These are phyloP conservation scores for Nymphicus hollandicus DNA, from an alignment of 2,113 vertebrate genomes.

Conservation along the genomic window DNA sequence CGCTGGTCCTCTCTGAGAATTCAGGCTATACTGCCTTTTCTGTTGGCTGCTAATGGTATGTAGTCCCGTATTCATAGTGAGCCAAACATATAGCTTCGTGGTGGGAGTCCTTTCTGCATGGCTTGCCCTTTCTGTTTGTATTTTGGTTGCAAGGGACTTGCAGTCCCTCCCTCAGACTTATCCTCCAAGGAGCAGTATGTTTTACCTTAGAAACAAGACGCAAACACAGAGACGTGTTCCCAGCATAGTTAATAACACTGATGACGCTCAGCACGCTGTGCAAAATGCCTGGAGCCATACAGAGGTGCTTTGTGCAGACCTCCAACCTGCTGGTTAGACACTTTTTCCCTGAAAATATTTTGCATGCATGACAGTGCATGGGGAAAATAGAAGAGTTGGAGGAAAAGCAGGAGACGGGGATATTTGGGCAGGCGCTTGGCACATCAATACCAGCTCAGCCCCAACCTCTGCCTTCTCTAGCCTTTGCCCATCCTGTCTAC, in stretches of 20 bases:
- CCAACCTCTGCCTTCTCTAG: not conserved
- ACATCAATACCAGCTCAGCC: not conserved
- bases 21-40: not conserved
- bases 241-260: not conserved
- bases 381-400: not conserved
- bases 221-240: not conserved
- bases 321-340: not conserved
- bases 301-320: conserved; percentile 38
- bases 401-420: not conserved
- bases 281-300: not conserved
- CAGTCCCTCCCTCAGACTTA: not conserved
- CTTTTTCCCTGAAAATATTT: not conserved
- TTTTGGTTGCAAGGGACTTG: not conserved
- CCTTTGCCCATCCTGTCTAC: not conserved
- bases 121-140: conserved; percentile 6
- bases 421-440: not conserved
- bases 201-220: conserved; percentile 16
- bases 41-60: not conserved
- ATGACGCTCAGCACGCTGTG: not conserved
- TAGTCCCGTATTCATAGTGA: not conserved
- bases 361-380: accelerated
- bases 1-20: not conserved
- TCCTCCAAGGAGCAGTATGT: conserved; percentile 29
- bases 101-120: not conserved
- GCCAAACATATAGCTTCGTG: not conserved